Percentiles rank a stretch among this genome's conserved stretches.
Evolutionary conservation across 2,888 invertebrate genomes (phyloP).

Genomic region (Schizaphis graminum): DNA sequence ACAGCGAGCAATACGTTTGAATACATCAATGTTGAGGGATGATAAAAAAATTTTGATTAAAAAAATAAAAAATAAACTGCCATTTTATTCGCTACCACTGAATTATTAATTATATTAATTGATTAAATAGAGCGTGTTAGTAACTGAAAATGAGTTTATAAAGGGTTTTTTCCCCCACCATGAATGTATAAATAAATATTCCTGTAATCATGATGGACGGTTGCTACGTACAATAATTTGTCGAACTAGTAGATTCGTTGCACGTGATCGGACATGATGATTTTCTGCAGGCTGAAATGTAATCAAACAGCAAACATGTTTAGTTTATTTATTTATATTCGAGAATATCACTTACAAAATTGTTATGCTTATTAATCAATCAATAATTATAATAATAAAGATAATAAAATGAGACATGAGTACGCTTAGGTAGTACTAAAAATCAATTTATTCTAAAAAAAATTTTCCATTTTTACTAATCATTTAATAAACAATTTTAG

Average conservation of each 20-base stretch:
- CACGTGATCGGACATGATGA: constrained; percentile 1
- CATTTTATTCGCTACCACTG: not conserved
- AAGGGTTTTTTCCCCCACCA: not conserved
- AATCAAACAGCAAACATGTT: not conserved
- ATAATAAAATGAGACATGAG: too few species aligned
- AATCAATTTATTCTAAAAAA: too few species aligned
- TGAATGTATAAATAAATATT: not conserved
- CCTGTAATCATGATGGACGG: not conserved
- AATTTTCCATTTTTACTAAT: not conserved
- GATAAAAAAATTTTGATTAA: not conserved
- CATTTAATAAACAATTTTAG: not conserved
- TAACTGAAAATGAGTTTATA: not conserved
- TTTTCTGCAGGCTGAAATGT: constrained; percentile 3
- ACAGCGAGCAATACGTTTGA: not conserved
- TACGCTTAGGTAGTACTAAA: too few species aligned
- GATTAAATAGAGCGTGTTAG: not conserved
- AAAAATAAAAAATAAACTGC: not conserved
- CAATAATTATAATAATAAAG: not conserved
- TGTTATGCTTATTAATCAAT: not conserved
- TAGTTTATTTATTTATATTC: not conserved
- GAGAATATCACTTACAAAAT: not conserved
- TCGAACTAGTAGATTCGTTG: not conserved
- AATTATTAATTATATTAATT: constrained; percentile 14
- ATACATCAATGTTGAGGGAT: not conserved
- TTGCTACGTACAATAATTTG: not conserved